Conservation (phyloP, 2,113 vertebrate species). For the Pleuronectes platessa region DNA sequence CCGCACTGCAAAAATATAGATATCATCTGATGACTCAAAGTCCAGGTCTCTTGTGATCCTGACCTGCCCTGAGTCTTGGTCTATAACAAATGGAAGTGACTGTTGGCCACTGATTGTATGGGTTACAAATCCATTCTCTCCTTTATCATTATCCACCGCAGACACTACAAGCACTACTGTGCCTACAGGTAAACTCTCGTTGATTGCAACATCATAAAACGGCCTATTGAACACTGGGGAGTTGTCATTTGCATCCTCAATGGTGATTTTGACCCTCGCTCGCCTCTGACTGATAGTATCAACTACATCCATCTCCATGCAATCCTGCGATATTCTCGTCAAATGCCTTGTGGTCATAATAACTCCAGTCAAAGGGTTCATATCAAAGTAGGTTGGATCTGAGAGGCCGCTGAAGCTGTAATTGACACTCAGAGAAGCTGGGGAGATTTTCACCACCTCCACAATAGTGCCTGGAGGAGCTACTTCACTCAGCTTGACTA, state of each 20-base stretch:
- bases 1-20: conserved; percentile 89
- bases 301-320: conserved; percentile 87
- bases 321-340: conserved; percentile 85
- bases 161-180: conserved; percentile 87
- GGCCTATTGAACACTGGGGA: conserved; percentile 87
- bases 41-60: conserved; percentile 90
- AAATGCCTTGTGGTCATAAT: conserved; percentile 87
- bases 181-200: conserved; percentile 89
- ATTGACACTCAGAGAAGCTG: conserved; percentile 85
- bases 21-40: conserved; percentile 93
- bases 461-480: conserved; percentile 92
- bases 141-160: conserved; percentile 90
- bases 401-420: conserved; percentile 86
- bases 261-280: conserved; percentile 84
- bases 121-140: conserved; percentile 94
- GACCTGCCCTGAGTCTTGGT: conserved; percentile 91
- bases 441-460: conserved; percentile 85
- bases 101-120: conserved; percentile 89
- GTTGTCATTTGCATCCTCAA: conserved; percentile 95
- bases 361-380: conserved; percentile 90
- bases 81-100: conserved; percentile 89
- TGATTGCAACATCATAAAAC: conserved; percentile 87
- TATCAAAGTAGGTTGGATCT: conserved; percentile 87
- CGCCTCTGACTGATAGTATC: conserved; percentile 82
- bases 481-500: conserved; percentile 90